phyloP scores from a whole-genome alignment of 2,113 vertebrate species.

The Crotalus tigris region DNA sequence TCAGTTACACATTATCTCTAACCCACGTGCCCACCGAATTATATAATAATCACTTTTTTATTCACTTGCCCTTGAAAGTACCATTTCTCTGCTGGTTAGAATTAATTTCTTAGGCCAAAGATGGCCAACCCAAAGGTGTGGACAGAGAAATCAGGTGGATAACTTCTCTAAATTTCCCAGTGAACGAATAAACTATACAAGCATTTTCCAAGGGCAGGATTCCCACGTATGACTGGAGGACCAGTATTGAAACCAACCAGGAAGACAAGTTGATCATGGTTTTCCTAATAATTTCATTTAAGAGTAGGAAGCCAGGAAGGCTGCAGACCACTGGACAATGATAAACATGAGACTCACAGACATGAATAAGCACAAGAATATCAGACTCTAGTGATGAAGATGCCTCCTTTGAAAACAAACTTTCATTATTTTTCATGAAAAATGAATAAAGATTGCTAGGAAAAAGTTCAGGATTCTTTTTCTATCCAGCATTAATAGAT shows the following conservation, averaged over 20 bases:
- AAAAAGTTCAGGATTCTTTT: neutral
- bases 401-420: neutral
- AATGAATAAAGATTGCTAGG: neutral
- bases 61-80: neutral
- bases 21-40: neutral
- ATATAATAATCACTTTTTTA: neutral
- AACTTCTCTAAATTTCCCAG: neutral
- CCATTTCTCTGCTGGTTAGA: neutral
- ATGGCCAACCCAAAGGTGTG: neutral
- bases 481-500: neutral
- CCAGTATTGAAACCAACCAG: neutral
- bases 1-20: neutral
- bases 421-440: neutral
- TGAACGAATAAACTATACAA: neutral
- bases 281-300: neutral
- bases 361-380: neutral
- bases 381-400: neutral
- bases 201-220: neutral
- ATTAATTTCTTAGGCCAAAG: neutral
- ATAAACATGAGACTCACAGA: neutral
- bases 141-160: neutral
- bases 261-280: neutral
- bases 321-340: neutral
- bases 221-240: neutral
- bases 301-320: neutral